Evolutionary conservation across 2,888 invertebrate genomes (phyloP).

Genomic region (Choristoneura rosaceana): DNA sequence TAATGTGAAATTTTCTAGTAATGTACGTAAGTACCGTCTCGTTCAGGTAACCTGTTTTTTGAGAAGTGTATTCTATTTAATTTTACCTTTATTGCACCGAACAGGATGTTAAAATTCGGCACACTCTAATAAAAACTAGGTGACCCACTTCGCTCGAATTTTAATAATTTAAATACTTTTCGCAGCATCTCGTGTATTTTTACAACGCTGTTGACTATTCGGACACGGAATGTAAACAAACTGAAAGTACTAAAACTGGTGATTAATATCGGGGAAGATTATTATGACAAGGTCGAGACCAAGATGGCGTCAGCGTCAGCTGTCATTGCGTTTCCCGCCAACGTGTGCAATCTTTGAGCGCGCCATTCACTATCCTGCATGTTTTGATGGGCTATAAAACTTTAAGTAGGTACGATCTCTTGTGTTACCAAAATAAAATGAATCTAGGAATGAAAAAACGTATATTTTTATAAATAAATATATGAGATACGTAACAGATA

Average conservation of each 20-base stretch:
- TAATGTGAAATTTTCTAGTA: too few relatives aligned
- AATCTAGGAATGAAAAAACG: too few relatives aligned
- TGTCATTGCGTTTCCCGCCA: constrained; percentile 39
- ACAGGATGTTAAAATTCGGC: constrained; percentile 1
- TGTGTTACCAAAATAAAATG: too few relatives aligned
- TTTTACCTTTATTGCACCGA: not conserved
- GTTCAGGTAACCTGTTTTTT: not conserved
- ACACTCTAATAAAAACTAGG: constrained; percentile 19
- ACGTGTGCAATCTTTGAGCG: constrained; percentile 1
- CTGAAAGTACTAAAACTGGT: constrained; percentile 36
- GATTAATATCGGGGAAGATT: constrained; percentile 37
- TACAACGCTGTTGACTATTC: constrained; percentile 16
- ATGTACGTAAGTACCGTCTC: not conserved
- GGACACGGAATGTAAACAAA: constrained; percentile 34
- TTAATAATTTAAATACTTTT: constrained; percentile 16
- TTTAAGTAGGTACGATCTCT: not conserved
- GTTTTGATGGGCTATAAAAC: not conserved
- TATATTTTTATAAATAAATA: too few relatives aligned
- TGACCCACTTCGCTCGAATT: constrained; percentile 3
- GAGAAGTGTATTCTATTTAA: not conserved
- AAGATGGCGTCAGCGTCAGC: constrained; percentile 38
- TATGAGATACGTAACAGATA: too few relatives aligned
- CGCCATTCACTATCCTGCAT: constrained; percentile 13
- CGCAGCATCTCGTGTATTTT: constrained; percentile 34
- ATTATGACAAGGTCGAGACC: constrained; percentile 36